These are phyloP conservation scores for Maconellicoccus hirsutus DNA, from an alignment of 1,140 invertebrate species.

Conservation along the genomic window DNA sequence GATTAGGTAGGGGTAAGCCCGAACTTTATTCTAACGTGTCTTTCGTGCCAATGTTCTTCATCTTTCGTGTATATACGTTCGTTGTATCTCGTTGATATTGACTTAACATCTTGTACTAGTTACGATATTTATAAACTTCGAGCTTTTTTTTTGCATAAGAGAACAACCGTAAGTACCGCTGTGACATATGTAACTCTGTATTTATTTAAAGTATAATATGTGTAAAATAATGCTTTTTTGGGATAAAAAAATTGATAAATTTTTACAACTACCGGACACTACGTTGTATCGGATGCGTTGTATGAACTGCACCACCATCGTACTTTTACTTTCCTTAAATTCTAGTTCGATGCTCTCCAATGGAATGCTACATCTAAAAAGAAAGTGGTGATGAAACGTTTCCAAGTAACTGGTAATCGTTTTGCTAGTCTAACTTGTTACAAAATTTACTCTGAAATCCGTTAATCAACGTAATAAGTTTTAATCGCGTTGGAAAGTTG, in stretches of 20 bases:
- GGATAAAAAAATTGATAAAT: no score
- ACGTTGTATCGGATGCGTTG: neutral
- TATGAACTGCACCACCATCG: neutral
- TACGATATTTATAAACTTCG: neutral
- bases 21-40: neutral
- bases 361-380: neutral
- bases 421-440: neutral
- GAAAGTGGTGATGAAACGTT: neutral
- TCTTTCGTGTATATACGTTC: neutral
- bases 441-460: neutral
- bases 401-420: neutral
- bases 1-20: neutral
- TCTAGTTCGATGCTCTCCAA: neutral
- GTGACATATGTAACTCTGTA: no score
- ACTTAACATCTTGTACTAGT: neutral
- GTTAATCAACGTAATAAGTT: neutral
- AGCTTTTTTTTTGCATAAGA: neutral
- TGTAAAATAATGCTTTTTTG: no score
- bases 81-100: neutral
- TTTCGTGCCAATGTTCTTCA: neutral
- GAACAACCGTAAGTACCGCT: neutral
- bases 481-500: neutral
- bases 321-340: constrained; percentile 9
- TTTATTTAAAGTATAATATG: no score
- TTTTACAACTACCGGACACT: neutral